Evolutionary conservation across 1,140 invertebrate species (phyloP), one percentile per base, ranked within the genome.

Genomic region (Drosophila lowei): DNA sequence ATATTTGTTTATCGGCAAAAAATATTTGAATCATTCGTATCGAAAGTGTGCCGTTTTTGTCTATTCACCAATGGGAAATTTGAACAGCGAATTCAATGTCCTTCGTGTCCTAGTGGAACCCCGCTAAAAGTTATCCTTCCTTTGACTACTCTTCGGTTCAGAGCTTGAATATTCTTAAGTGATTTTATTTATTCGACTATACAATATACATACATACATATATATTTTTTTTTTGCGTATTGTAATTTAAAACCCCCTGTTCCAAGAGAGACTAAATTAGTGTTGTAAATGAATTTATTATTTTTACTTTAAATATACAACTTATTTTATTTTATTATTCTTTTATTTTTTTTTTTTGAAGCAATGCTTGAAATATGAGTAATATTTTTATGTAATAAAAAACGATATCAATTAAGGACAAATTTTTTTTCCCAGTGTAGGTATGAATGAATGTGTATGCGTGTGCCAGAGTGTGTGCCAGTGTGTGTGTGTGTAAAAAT

Each of bases 261-360:
- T 76, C 75, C 83, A 74, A 57, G 77, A 85, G 81, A 86, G 81
- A 86, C 81, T 86, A 86, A 85, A 77, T 81, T 85, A 85, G 81
- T 62, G 54, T 78, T 76, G 70, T 86, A 86, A 78, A 72, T 66
- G 47, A 71, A 70, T 79, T 66, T 67, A 72, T 48, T 83, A 71
- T 71, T 78, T 76, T 53, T 80, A 79, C 38, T 34, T 46, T 49
- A 15, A 46, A 18, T 55, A 47, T 47, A 38, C 48, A 53, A 13
- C 7, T 11, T 52, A 67, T 9, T 48, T 3, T 21, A 58, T 8
- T 43, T n/a, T n/a, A n/a, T n/a, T 47, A 48, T 74, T 49, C 0
- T 30, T 8, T 34, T 34, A 4, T 13, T 38, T 38, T 38, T 38
- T 38, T 38, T 38, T 38, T 30, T 30, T 30, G 28, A 38, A 38